phyloP scores from a whole-genome alignment of 2,888 invertebrate species.

The Drosophila putrida region DNA sequence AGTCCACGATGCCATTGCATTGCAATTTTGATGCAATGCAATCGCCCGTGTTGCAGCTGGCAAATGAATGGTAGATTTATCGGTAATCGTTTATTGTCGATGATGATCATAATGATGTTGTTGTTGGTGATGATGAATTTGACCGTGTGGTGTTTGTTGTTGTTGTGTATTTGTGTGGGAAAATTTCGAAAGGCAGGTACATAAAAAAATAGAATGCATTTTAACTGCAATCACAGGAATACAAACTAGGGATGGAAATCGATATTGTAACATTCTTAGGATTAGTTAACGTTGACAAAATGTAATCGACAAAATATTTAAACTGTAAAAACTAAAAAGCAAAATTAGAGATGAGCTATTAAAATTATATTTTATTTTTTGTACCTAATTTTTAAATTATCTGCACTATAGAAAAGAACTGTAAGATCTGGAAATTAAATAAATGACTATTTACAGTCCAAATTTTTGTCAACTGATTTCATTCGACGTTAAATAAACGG shows the following conservation, averaged over 20 bases:
- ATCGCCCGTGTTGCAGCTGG: constrained; percentile 87
- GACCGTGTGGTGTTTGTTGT: constrained; percentile 11
- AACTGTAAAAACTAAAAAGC: too few species aligned
- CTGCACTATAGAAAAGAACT: too few species aligned
- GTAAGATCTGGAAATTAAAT: too few species aligned
- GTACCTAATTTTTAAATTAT: too few species aligned
- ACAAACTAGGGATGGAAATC: not conserved
- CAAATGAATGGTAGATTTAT: constrained; percentile 35
- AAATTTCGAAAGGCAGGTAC: constrained; percentile 6
- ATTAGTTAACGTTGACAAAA: too few species aligned
- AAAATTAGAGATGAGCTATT: too few species aligned
- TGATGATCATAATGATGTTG: constrained; percentile 35
- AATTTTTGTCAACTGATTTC: too few species aligned
- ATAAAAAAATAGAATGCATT: constrained; percentile 29
- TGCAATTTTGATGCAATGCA: constrained; percentile 87
- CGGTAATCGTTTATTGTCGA: constrained; percentile 23
- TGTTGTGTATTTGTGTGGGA: not conserved
- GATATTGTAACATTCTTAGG: too few species aligned
- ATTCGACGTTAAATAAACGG: too few species aligned
- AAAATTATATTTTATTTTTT: too few species aligned
- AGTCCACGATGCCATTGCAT: constrained; percentile 87
- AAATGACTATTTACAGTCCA: too few species aligned
- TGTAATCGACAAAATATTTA: too few species aligned
- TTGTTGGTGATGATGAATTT: constrained; percentile 15
- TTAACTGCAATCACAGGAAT: constrained; percentile 14